Evolutionary conservation across 1,140 invertebrate species (phyloP).

Genomic region (Lepidurus packardi): DNA sequence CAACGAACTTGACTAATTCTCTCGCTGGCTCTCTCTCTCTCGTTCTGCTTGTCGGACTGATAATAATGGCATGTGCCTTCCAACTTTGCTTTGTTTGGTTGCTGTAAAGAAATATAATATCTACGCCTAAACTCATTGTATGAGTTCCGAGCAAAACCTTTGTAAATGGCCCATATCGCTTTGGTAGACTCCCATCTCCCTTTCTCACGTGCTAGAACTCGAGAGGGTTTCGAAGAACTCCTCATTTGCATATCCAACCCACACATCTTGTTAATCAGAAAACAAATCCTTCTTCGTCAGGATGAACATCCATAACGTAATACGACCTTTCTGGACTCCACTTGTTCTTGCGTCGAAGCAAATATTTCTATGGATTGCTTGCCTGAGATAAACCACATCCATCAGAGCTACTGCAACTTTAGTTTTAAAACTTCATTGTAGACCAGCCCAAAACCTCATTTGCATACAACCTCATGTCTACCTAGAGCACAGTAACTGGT

Average conservation of each 20-base stretch:
- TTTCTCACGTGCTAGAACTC: neutral
- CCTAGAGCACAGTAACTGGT: neutral
- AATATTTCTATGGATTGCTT: neutral
- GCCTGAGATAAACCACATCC: neutral
- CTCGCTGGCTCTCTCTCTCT: constrained; percentile 4
- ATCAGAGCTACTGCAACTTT: neutral
- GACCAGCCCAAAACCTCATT: neutral
- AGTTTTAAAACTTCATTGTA: neutral
- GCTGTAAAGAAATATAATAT: constrained; percentile 10
- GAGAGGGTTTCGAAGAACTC: neutral
- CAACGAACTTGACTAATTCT: neutral
- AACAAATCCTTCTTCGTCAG: constrained; percentile 15
- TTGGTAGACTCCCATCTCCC: neutral
- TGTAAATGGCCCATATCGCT: neutral
- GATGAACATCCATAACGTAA: neutral
- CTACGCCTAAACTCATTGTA: neutral
- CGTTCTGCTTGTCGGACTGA: neutral
- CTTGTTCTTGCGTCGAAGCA: neutral
- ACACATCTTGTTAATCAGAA: constrained; percentile 16
- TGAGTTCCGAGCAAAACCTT: neutral
- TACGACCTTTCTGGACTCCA: neutral
- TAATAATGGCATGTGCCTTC: constrained; percentile 21
- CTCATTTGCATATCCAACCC: constrained; percentile 19
- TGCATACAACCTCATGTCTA: neutral
- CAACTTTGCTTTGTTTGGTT: constrained; percentile 7